A percentile compares a stretch with the other conserved stretches of the same genome.
phyloP scores from a whole-genome alignment of 2,888 invertebrate species.

The Cistogaster globosa region DNA sequence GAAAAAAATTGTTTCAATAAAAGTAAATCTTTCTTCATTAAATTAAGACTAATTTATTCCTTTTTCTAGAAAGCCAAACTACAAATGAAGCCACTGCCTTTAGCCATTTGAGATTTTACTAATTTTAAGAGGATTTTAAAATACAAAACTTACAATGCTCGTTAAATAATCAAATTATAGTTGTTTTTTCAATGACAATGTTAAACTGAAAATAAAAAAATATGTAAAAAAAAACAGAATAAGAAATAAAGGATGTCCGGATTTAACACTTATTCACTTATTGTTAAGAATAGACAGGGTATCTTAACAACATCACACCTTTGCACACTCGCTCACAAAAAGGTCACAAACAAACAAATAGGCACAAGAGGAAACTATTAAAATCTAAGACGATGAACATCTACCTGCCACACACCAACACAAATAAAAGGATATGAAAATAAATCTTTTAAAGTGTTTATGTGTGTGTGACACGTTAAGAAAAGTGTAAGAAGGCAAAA shows the following conservation, averaged over 20 bases:
- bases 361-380: slow-evolving; percentile 11
- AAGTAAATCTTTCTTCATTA: neutral
- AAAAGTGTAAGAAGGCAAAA: slow-evolving; percentile 10
- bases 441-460: slow-evolving; percentile 35
- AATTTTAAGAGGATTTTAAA: neutral
- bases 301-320: slow-evolving; percentile 58
- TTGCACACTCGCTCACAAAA: slow-evolving; percentile 5
- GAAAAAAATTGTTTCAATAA: neutral
- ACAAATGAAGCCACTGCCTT: neutral
- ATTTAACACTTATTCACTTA: slow-evolving; percentile 67
- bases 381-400: neutral
- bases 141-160: slow-evolving; percentile 47
- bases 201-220: slow-evolving; percentile 12
- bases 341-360: neutral
- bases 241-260: slow-evolving; percentile 67
- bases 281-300: slow-evolving; percentile 45
- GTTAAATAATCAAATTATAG: slow-evolving; percentile 67
- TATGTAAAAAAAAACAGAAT: slow-evolving; percentile 4
- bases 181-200: slow-evolving; percentile 51
- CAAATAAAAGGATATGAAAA: slow-evolving; percentile 45
- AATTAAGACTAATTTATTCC: neutral
- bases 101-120: slow-evolving; percentile 6
- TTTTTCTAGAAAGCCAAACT: neutral
- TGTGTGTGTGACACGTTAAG: slow-evolving; percentile 54
- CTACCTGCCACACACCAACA: neutral